These are phyloP conservation scores for Acropora tenuis DNA, from an alignment of 64 coral and sea anemone species.

Conservation along the genomic window DNA sequence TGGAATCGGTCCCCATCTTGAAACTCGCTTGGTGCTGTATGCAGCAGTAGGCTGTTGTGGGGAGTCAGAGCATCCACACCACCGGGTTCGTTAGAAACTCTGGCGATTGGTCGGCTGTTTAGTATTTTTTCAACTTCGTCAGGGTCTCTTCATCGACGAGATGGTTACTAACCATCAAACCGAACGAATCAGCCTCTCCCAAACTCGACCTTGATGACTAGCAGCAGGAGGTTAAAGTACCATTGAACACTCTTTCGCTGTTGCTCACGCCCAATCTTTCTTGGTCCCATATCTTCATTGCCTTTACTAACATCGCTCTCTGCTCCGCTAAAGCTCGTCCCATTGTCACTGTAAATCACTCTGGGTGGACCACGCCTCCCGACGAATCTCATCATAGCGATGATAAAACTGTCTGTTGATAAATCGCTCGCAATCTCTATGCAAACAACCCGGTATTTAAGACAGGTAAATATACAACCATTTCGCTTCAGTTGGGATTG, in stretches of 20 bases:
- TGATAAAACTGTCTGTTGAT: conserved; percentile 65
- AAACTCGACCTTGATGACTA: conserved; percentile 51
- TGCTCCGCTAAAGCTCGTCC: conserved; percentile 51
- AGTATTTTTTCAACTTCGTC: conserved; percentile 46
- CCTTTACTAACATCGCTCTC: conserved; percentile 34
- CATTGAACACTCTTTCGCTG: conserved; percentile 10
- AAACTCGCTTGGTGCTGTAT: too few relatives aligned
- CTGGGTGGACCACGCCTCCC: conserved; percentile 52
- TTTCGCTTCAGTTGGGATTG: not conserved
- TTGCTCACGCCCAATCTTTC: conserved; percentile 12
- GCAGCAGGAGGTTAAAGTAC: conserved; percentile 35
- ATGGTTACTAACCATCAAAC: conserved; percentile 31
- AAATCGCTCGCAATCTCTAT: conserved; percentile 46
- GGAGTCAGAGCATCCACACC: conserved; percentile 42
- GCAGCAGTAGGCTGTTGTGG: conserved; percentile 33
- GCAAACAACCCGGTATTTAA: conserved; percentile 63
- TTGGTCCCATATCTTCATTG: conserved; percentile 39
- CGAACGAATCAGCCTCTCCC: conserved; percentile 48
- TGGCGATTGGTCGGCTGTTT: conserved; percentile 47
- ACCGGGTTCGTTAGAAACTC: conserved; percentile 27
- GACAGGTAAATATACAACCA: conserved; percentile 60
- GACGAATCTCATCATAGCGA: conserved; percentile 57
- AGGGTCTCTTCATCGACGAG: conserved; percentile 29
- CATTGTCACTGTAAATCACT: conserved; percentile 63
- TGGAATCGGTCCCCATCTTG: too few relatives aligned